A percentile compares a stretch with the other conserved stretches of the same genome.
These are phyloP conservation scores for Brienomyrus brachyistius DNA, from an alignment of 2,113 vertebrate genomes.

Conservation along the genomic window DNA sequence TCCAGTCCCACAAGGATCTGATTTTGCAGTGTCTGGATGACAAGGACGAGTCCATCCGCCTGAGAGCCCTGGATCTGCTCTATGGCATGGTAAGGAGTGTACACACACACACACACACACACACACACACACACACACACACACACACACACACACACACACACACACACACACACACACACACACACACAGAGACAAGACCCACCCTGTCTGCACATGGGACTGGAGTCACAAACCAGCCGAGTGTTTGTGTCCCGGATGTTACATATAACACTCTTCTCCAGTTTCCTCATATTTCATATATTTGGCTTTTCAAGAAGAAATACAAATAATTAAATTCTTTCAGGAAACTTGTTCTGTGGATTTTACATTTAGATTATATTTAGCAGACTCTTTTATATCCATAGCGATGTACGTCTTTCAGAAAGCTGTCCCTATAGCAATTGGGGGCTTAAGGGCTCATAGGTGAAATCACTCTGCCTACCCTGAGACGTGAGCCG, in stretches of 20 bases:
- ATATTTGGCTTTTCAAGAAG: background rate
- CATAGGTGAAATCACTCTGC: background rate
- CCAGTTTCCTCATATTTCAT: background rate
- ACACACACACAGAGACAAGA: background rate
- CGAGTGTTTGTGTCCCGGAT: too few species aligned
- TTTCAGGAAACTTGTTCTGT: background rate
- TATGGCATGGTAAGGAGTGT: conserved; percentile 81
- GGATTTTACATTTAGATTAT: background rate
- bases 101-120: too few species aligned
- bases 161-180: background rate
- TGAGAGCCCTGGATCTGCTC: conserved; percentile 87
- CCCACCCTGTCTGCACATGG: background rate
- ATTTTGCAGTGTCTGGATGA: conserved; percentile 95
- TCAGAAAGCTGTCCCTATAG: background rate
- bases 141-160: too few species aligned
- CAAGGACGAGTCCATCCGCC: conserved; percentile 95
- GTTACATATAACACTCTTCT: background rate
- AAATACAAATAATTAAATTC: background rate
- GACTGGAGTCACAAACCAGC: too few species aligned
- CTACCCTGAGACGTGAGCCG: background rate
- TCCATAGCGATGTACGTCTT: background rate
- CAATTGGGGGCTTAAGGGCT: background rate
- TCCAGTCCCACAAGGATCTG: conserved; percentile 97
- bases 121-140: background rate
- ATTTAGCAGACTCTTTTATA: background rate